A percentile compares a stretch with the other conserved stretches of the same genome.
Conservation (phyloP, 2,888 invertebrate genomes). For the Neoascia interrupta region DNA sequence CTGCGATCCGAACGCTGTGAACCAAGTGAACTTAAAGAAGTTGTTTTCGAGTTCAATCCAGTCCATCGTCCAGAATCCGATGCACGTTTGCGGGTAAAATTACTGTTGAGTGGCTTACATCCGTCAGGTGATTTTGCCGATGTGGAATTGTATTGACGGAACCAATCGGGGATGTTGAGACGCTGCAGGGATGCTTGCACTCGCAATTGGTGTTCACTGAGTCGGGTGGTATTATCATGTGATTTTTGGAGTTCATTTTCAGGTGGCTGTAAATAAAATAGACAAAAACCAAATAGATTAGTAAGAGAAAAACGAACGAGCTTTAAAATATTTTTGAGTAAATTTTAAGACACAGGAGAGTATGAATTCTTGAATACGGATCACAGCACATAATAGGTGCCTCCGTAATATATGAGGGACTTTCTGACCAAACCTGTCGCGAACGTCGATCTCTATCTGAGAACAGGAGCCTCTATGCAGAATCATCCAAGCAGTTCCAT, state of each 20-base stretch:
- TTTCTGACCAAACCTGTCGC: too few species aligned
- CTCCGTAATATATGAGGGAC: too few species aligned
- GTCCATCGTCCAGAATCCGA: constrained; percentile 84
- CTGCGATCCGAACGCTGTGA: constrained; percentile 80
- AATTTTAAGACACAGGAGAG: too few species aligned
- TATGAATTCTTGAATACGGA: too few species aligned
- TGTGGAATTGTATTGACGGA: constrained; percentile 81
- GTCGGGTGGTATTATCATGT: constrained; percentile 83
- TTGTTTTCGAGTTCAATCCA: constrained; percentile 91
- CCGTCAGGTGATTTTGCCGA: constrained; percentile 71
- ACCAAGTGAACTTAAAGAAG: constrained; percentile 89
- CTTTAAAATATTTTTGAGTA: too few species aligned
- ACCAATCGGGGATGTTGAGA: constrained; percentile 97
- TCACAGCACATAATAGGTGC: too few species aligned
- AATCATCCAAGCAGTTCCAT: too few species aligned
- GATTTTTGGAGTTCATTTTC: constrained; percentile 95
- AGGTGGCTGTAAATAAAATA: constrained; percentile 86
- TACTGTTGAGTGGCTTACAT: constrained; percentile 83
- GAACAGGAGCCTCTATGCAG: too few species aligned
- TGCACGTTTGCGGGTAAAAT: constrained; percentile 89
- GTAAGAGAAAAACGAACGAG: neutral
- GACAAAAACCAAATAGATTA: neutral
- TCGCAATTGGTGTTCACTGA: constrained; percentile 96
- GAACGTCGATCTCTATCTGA: too few species aligned
- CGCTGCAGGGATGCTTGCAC: constrained; percentile 96